Evolutionary conservation across 2,113 vertebrate species (phyloP).

Genomic region (Chiloscyllium plagiosum): DNA sequence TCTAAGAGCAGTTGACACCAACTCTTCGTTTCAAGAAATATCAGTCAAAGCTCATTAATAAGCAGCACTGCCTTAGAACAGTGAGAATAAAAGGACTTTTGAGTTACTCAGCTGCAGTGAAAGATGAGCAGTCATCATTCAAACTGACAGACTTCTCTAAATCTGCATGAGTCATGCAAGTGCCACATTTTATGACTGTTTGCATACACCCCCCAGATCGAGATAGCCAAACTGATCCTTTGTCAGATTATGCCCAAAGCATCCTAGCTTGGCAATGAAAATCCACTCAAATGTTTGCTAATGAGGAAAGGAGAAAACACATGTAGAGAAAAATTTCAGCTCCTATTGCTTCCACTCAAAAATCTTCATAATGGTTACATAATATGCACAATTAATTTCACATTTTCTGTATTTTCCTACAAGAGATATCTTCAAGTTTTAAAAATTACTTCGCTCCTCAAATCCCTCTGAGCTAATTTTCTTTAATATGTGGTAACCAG

Average conservation of each 20-base stretch:
- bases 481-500: neutral
- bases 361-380: neutral
- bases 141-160: neutral
- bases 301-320: neutral
- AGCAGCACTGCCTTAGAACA: neutral
- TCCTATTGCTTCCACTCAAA: neutral
- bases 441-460: no score
- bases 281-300: neutral
- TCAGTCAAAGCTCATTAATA: neutral
- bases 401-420: no score
- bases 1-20: neutral
- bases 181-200: neutral
- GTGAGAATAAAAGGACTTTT: conserved; percentile 7
- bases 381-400: neutral
- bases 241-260: neutral
- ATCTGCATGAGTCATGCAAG: neutral
- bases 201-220: neutral
- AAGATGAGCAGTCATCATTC: neutral
- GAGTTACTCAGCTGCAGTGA: neutral
- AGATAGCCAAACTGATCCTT: neutral
- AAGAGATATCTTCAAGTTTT: no score
- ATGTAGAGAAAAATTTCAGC: neutral
- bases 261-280: neutral
- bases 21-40: neutral
- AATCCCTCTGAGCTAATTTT: conserved; percentile 15